Conservation (phyloP, 2,888 invertebrate genomes). For the Agonum fuliginosum region DNA sequence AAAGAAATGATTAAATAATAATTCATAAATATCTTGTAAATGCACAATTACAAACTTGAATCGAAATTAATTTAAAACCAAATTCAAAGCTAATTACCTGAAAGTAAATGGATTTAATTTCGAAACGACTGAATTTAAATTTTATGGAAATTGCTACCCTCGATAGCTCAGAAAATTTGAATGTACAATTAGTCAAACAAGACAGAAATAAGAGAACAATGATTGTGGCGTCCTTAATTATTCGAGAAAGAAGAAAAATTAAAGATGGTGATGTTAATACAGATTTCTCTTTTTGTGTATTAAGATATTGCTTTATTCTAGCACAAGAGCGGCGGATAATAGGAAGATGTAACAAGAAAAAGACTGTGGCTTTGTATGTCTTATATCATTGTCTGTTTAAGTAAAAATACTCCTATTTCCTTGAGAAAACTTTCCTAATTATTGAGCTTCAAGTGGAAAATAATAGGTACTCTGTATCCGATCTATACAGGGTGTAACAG, state of each 20-base stretch:
- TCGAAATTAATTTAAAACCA: constrained; percentile 56
- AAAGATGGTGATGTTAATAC: constrained; percentile 3
- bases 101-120: constrained; percentile 58
- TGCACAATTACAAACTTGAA: constrained; percentile 43
- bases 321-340: neutral
- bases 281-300: neutral
- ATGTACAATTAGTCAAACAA: constrained; percentile 57
- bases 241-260: constrained; percentile 36
- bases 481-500: too few relatives aligned
- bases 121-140: constrained; percentile 56
- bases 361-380: too few relatives aligned
- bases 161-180: constrained; percentile 55
- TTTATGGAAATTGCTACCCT: constrained; percentile 53
- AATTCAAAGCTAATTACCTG: constrained; percentile 54
- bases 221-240: constrained; percentile 18
- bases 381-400: too few relatives aligned
- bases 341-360: neutral
- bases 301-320: neutral
- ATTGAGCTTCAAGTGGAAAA: too few relatives aligned
- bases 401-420: too few relatives aligned
- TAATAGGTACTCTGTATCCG: too few relatives aligned
- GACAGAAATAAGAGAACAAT: constrained; percentile 48
- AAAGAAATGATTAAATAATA: constrained; percentile 45
- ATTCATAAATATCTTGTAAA: constrained; percentile 36
- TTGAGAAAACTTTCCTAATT: too few relatives aligned